Base-by-base conservation (phyloP, 2,888 invertebrate genomes). In the Nomada flava region DNA sequence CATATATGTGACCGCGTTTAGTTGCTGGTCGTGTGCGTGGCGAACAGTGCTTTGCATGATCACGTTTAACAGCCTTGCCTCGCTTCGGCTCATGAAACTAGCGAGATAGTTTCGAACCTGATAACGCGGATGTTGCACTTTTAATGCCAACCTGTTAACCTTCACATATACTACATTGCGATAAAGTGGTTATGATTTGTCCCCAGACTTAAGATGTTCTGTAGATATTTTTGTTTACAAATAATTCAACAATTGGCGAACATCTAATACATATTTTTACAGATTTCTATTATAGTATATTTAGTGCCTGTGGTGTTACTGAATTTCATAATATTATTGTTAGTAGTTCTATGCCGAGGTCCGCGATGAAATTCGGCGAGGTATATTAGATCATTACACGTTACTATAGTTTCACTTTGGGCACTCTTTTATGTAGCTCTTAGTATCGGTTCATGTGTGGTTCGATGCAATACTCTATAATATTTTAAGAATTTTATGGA, bases 1-100 rank as follows among this genome's bases (percentile, higher is more conserved):
- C 62, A 69, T 77, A 64, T 76, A 73, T 72, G 70, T 82, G 79
- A 55, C 42, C 64, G 76, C 64, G 77, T 84, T 75, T 82, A 79
- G 70, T 80, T 60, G 62, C 62, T 11, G 47, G 26, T 42, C n/a
- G 79, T 76, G 62, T 62, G 60, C 69, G 79, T 63, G 68, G 44
- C 13, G 72, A 67, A 72, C 74, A 60, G 72, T 55, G 47, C 59
- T 65, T 69, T 60, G 65, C 79, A 76, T 1, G 71, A 50, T 63
- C 50, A 52, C 71, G 47, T 77, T 77, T 77, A 72, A 65, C 77
- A 42, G 59, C 50, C 57, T 64, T 50, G 47, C 50, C 59, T 15
- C 57, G 65, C 36, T 50, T 74, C 36, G 18, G 65, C 36, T 67
- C 23, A 65, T 50, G 20, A 74, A 74, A 74, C 59, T 67, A 67